Conservation (phyloP, 2,797 vertebrate species). For the Galaxias olidus region DNA sequence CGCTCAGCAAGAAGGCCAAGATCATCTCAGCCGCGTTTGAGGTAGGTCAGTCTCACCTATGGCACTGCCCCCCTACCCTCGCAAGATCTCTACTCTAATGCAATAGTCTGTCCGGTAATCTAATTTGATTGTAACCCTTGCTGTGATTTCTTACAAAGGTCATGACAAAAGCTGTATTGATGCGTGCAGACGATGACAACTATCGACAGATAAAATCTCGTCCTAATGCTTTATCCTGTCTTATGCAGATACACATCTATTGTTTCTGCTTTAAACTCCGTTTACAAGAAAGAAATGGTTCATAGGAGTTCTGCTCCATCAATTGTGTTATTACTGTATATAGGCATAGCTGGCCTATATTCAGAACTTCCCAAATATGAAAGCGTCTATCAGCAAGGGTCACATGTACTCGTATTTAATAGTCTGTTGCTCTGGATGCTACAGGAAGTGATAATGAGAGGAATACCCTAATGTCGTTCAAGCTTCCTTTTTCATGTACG, state of each 20-base stretch:
- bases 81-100: background rate
- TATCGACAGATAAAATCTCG: background rate
- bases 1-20: conserved; percentile 98
- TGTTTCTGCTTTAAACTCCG: no score
- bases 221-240: no score
- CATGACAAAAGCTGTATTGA: background rate
- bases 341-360: no score
- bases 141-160: background rate
- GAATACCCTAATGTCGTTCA: no score
- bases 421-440: background rate
- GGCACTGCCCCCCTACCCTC: background rate
- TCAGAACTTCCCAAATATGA: no score
- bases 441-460: background rate
- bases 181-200: background rate
- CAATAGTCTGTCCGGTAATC: background rate
- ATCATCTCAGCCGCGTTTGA: conserved; percentile 98
- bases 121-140: background rate
- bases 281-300: no score
- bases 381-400: no score
- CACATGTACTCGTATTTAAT: background rate
- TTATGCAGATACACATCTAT: no score
- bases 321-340: no score
- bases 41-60: conserved; percentile 67
- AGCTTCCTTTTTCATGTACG: conserved; percentile 13
- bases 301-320: no score